phyloP scores from a whole-genome alignment of 1,140 invertebrate species.

The Pemphigus obesinymphae region DNA sequence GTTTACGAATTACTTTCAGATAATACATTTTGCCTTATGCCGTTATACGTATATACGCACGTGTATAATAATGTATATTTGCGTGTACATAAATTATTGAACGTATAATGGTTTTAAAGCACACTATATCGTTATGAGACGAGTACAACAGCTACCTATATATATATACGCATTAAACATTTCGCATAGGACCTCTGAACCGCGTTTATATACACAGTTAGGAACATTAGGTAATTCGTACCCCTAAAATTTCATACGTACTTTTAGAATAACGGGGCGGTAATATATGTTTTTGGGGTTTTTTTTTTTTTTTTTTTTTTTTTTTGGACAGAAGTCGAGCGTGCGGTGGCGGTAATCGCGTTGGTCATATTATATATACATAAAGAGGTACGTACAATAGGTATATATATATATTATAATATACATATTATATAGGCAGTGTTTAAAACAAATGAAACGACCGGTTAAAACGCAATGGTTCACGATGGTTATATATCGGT shows the following conservation, averaged over 20 bases:
- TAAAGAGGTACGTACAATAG: not conserved
- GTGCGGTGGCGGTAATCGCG: not conserved
- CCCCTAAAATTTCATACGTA: too few relatives aligned
- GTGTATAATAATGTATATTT: not conserved
- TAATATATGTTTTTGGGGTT: not conserved
- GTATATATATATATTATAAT: not conserved
- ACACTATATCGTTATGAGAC: too few relatives aligned
- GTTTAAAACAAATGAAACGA: constrained; percentile 21
- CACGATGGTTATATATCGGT: not conserved
- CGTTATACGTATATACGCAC: not conserved
- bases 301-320: not conserved
- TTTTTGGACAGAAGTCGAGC: not conserved
- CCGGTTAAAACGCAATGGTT: constrained; percentile 16
- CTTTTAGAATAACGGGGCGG: too few relatives aligned
- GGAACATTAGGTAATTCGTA: too few relatives aligned
- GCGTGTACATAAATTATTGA: too few relatives aligned
- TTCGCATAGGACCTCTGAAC: not conserved
- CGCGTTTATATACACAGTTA: not conserved
- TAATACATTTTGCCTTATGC: not conserved
- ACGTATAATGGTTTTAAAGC: too few relatives aligned
- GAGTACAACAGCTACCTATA: too few relatives aligned
- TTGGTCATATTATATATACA: not conserved
- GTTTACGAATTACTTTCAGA: not conserved
- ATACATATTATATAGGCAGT: not conserved
- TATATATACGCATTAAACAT: not conserved